Conservation (phyloP, 37 sponge, comb jelly and placozoan species). For the Beroe forskalii region DNA sequence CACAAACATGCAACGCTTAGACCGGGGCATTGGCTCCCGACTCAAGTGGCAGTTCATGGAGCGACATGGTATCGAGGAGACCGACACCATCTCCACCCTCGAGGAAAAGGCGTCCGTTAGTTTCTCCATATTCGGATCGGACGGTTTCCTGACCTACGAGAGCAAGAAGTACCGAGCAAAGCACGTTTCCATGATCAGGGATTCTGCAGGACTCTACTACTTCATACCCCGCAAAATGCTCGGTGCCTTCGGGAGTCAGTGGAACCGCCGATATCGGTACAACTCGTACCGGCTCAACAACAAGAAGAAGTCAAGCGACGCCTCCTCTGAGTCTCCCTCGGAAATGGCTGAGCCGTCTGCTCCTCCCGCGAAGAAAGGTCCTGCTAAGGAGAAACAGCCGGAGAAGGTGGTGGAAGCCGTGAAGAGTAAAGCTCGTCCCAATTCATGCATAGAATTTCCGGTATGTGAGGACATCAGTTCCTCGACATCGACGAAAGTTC, state of each 20-base stretch:
- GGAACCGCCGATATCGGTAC: neutral
- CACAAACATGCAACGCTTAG: slow-evolving; percentile 46
- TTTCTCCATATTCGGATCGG: slow-evolving; percentile 33
- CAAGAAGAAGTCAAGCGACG: neutral
- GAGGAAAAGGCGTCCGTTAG: slow-evolving; percentile 46
- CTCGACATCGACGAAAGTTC: too few species aligned
- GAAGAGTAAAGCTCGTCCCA: neutral
- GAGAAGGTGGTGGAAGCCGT: neutral
- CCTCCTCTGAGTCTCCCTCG: neutral
- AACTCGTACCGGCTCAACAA: neutral
- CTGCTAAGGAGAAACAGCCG: neutral
- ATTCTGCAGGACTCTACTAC: neutral
- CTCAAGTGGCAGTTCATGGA: slow-evolving; percentile 64
- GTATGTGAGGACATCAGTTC: too few species aligned
- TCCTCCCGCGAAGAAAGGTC: neutral
- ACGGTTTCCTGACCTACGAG: slow-evolving; percentile 42
- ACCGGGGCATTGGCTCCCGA: slow-evolving; percentile 30
- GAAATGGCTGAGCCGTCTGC: neutral
- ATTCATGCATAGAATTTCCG: neutral
- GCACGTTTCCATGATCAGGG: slow-evolving; percentile 45
- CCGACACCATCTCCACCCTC: slow-evolving; percentile 20
- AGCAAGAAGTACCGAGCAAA: slow-evolving; percentile 26
- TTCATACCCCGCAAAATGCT: slow-evolving; percentile 51
- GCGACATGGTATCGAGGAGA: slow-evolving; percentile 29
- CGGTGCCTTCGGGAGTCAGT: slow-evolving; percentile 53